These are phyloP conservation scores for Silurus lanzhouensis DNA, from an alignment of 2,797 vertebrate species.

Conservation along the genomic window DNA sequence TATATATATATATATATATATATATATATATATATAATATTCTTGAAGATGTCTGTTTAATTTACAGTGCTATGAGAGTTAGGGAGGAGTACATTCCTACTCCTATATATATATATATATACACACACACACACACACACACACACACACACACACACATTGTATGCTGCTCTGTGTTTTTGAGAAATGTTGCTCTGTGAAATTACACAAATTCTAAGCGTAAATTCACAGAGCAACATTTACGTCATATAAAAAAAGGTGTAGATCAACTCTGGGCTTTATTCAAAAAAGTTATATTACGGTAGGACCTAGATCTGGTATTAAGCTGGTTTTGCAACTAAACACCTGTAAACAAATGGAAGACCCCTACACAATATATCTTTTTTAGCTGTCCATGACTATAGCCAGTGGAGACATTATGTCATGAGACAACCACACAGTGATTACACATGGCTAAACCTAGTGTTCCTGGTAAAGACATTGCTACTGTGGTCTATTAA, in stretches of 20 bases:
- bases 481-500: background rate
- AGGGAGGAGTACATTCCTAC: slow-evolving; percentile 3
- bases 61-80: slow-evolving; percentile 18
- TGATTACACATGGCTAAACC: background rate
- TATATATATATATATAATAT: no score
- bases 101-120: no score
- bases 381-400: background rate
- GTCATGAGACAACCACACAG: background rate
- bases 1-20: no score
- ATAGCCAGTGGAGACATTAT: background rate
- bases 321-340: background rate
- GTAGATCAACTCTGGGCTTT: background rate
- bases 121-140: no score
- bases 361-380: background rate
- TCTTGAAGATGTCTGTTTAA: slow-evolving; percentile 6
- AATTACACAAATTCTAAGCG: background rate
- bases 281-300: background rate
- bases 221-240: background rate
- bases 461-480: background rate
- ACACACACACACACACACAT: no score
- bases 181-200: no score
- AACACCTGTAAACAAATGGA: background rate
- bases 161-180: no score
- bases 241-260: background rate
- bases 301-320: background rate